Base-by-base conservation (phyloP, 2,797 vertebrate genomes). In the Myotis findleyi region DNA sequence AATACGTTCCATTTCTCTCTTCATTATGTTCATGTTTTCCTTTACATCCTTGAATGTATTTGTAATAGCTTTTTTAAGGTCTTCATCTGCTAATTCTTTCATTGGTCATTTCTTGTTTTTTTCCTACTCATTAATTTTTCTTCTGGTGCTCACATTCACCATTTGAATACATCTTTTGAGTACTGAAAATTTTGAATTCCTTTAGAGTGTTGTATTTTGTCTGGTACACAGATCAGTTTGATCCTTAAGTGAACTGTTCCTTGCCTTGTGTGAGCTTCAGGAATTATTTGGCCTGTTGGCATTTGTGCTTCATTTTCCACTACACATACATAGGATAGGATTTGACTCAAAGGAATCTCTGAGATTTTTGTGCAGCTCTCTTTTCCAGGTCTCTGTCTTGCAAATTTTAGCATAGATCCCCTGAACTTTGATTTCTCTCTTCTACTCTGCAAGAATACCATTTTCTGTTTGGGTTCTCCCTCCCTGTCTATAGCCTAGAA, bases 141-240 rank as follows among this genome's bases (percentile, higher is more conserved):
- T 76, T 23, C 25, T 82, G 6, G 6, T 71, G 12, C 23, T 76
- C 41, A 30, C 33, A 68, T 64, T 79, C 4, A 57, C 55, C 44
- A 44, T 44, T 44, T 44, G 10, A 44, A 10, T 94, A 53, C 16
- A 25, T 80, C 38, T 87, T 76, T 86, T 18, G 30, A 92, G 38
- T 87, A 27, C 41, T 87, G 51, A 55, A 59, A 82, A 87, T 77
- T 83, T 95, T 92, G 62, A 51, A 49, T 71, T 76, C 41, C 55
- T 88, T 89, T 91, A 41, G 83, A 59, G 23, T 38, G 49, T 95
- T 33, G 6, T 23, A 27, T 73, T 82, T 94, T 75, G 44, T 47
- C 36, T 47, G 53, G 23, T 91, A 68, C 38, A 20, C 25, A 68
- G n/a, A 59, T 81, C 11, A 68, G 25, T 75, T 81, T 81, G 75